These are phyloP conservation scores for Sesia apiformis DNA, from an alignment of 2,888 invertebrate species.

Conservation along the genomic window DNA sequence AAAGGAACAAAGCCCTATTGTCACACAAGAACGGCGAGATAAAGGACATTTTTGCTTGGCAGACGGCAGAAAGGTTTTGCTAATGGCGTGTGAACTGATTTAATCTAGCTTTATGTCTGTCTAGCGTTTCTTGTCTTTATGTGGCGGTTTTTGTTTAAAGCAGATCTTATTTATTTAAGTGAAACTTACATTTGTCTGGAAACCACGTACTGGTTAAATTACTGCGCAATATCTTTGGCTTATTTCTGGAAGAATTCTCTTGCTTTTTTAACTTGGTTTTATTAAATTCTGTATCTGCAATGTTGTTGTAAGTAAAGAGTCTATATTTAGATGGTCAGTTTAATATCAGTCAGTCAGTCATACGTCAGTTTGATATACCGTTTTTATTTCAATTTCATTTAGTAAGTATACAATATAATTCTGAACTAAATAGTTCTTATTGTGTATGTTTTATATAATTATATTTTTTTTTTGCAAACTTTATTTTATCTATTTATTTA, in stretches of 20 bases:
- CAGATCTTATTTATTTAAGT: slow-evolving; percentile 7
- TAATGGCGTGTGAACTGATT: slow-evolving; percentile 59
- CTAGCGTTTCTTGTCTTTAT: slow-evolving; percentile 22
- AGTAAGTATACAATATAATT: too few species aligned
- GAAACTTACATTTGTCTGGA: background rate
- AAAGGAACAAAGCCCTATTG: slow-evolving; percentile 1
- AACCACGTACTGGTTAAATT: background rate
- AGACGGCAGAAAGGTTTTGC: slow-evolving; percentile 24
- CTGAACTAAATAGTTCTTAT: too few species aligned
- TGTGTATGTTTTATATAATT: too few species aligned
- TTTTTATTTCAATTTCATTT: too few species aligned
- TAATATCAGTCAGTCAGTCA: too few species aligned
- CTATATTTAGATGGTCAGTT: too few species aligned
- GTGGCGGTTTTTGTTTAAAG: slow-evolving; percentile 21
- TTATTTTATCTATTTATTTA: too few species aligned
- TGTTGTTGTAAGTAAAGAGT: too few species aligned
- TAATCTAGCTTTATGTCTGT: slow-evolving; percentile 43
- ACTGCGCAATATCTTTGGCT: background rate
- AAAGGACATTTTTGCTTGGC: slow-evolving; percentile 23
- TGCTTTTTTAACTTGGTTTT: background rate
- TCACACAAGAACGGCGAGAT: slow-evolving; percentile 1
- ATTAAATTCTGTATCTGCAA: too few species aligned
- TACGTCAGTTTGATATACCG: too few species aligned
- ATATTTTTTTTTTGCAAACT: too few species aligned
- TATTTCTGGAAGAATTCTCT: background rate